A percentile compares a stretch with the other conserved stretches of the same genome.
phyloP scores from a whole-genome alignment of 2,113 vertebrate species.

The Orthonyx spaldingii region DNA sequence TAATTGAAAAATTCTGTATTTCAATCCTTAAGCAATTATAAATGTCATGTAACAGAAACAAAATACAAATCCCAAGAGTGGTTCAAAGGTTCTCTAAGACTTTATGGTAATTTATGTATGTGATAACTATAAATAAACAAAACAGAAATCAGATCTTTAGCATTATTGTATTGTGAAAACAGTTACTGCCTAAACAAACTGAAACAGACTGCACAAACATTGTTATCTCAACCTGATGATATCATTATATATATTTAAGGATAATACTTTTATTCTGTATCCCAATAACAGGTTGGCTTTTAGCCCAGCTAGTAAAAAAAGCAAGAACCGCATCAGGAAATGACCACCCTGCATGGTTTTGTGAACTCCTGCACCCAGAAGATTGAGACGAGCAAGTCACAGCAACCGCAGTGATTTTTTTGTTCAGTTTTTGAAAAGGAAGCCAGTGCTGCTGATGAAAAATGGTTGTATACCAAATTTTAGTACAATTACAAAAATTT shows the following conservation, averaged over 20 bases:
- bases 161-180: neutral
- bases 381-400: neutral
- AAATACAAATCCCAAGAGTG: neutral
- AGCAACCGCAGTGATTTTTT: neutral
- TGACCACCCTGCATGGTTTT: neutral
- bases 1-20: neutral
- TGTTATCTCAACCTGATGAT: neutral
- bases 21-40: neutral
- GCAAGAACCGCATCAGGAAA: neutral
- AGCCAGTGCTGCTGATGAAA: neutral
- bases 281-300: neutral
- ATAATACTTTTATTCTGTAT: neutral
- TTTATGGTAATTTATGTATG: neutral
- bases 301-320: neutral
- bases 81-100: neutral
- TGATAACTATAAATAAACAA: neutral
- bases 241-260: neutral
- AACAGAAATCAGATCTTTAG: neutral
- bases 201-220: neutral
- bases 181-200: neutral
- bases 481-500: neutral
- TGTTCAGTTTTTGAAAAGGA: neutral
- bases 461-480: neutral
- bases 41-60: neutral
- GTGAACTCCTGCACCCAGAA: neutral